Base-by-base conservation (phyloP, 2,888 invertebrate species). In the Andrena marginata region DNA sequence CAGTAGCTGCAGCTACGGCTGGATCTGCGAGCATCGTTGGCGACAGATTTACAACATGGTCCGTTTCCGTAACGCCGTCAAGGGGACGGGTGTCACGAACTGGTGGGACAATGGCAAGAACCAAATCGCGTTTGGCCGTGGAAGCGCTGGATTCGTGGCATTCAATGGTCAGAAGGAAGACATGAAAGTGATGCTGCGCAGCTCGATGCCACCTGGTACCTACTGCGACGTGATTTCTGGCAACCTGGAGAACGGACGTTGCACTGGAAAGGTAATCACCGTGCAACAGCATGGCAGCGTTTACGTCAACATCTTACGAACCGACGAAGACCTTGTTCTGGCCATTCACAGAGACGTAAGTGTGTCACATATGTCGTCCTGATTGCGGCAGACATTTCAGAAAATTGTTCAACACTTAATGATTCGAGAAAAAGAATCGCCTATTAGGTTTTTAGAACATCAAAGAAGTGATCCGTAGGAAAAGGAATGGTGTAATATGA, bases 201-300 rank as follows among this genome's bases (percentile, higher is more conserved):
- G 97, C 1, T 96, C 96, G 77, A 95, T 98, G 48, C 96, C 97
- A 0, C 95, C 96, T 64, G 98, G 98, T 26, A 95, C 89, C 0
- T 98, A 98, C 94, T 98, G 98, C 92, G 98, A 98, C 93, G 95
- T 98, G 26, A 97, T 98, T 86, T 96, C 97, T 16, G 98, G 98
- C 0, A 93, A 94, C 23, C 94, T 95, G 87, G 90, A 91, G 0
- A 94, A 95, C 77, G 95, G 95, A 74, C 90, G 90, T 0, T 97
- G 97, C 90, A 96, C 96, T 0, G 97, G 97, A 33, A 96, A 95
- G 87, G 93, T 94, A 0, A 93, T 97, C 2, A 94, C 91, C 0
- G 97, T 97, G 0, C 95, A 95, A 20, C 90, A 91, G 8, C 94
- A 95, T 80, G 96, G 97, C 0, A 94, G 93, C 0, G 97, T 96